Evolutionary conservation across 2,888 invertebrate species (phyloP).

Genomic region (Ommatoiulus sabulosus): DNA sequence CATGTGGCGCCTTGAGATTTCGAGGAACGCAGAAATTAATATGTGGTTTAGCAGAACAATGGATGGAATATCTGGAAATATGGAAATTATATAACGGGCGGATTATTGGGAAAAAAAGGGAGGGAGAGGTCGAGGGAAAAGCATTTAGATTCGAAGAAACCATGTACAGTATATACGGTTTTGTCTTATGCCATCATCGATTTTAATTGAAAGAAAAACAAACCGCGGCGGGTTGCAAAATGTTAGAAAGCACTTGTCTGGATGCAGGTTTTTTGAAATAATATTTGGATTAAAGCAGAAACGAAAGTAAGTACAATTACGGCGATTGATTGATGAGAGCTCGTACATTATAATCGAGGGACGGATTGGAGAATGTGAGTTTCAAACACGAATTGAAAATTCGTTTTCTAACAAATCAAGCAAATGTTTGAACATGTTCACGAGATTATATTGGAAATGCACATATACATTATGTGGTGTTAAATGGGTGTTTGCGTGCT

Average conservation of each 20-base stretch:
- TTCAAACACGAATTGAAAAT: not conserved
- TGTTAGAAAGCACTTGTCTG: not conserved
- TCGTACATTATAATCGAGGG: too few species aligned
- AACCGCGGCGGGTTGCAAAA: not conserved
- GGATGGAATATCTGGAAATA: not conserved
- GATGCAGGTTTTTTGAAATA: not conserved
- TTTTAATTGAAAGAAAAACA: slow-evolving; percentile 36
- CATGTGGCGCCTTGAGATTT: not conserved
- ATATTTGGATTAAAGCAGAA: slow-evolving; percentile 30
- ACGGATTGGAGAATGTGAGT: too few species aligned
- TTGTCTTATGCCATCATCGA: not conserved
- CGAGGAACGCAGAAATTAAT: slow-evolving; percentile 8
- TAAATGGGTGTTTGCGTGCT: too few species aligned
- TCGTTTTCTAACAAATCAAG: not conserved
- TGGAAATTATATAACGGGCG: not conserved
- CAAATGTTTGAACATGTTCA: not conserved
- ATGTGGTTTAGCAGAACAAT: not conserved
- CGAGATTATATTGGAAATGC: not conserved
- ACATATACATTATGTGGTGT: too few species aligned
- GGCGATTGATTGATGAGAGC: not conserved
- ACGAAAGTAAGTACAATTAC: not conserved
- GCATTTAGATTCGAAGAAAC: not conserved
- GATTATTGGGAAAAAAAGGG: not conserved
- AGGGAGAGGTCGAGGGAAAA: not conserved
- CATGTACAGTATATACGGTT: not conserved